Evolutionary conservation across 2,888 invertebrate genomes (phyloP).

Genomic region (Spicauda simplicius): DNA sequence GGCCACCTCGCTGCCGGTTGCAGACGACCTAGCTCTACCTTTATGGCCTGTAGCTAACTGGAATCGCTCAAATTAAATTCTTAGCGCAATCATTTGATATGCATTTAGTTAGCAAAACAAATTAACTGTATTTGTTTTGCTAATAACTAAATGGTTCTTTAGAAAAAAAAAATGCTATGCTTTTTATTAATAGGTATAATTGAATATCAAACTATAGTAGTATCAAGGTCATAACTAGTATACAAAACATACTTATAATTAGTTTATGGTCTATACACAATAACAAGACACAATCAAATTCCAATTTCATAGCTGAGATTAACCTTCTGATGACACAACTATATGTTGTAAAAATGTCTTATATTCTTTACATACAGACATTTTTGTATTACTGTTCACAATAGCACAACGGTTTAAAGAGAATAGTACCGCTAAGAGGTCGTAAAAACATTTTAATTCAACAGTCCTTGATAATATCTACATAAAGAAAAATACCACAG

Average conservation of each 20-base stretch:
- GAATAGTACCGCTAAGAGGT: conserved; percentile 18
- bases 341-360: too few relatives aligned
- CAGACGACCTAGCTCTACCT: conserved; percentile 40
- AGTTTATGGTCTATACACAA: too few relatives aligned
- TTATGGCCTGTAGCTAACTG: conserved; percentile 43
- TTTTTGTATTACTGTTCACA: not conserved
- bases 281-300: too few relatives aligned
- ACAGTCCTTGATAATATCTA: conserved; percentile 25
- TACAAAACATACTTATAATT: too few relatives aligned
- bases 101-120: not conserved
- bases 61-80: conserved; percentile 38
- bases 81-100: conserved; percentile 17
- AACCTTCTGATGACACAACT: too few relatives aligned
- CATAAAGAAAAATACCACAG: conserved; percentile 25
- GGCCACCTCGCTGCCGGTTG: conserved; percentile 48
- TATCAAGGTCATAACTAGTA: too few relatives aligned
- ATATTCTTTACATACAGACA: not conserved
- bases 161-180: not conserved
- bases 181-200: too few relatives aligned
- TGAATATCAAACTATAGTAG: too few relatives aligned
- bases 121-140: conserved; percentile 3
- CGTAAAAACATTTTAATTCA: conserved; percentile 33
- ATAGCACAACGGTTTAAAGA: conserved; percentile 25
- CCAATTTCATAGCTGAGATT: too few relatives aligned
- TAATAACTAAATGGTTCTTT: not conserved